Percentiles rank a stretch among this genome's conserved stretches.
phyloP scores from a whole-genome alignment of 2,888 invertebrate species.

The Uloborus plumipes region DNA sequence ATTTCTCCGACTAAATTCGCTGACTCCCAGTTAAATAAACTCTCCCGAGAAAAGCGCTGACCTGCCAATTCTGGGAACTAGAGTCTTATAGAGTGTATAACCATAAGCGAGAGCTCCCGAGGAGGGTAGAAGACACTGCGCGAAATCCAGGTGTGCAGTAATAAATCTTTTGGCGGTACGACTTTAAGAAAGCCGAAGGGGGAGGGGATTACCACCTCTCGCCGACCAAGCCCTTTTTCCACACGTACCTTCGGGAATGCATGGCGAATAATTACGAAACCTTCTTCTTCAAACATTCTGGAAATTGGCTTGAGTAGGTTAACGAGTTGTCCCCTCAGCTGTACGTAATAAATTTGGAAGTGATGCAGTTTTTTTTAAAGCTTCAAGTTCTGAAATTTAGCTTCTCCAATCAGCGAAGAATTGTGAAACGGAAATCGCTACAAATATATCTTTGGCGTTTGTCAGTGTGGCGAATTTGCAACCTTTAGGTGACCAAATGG shows the following conservation, averaged over 20 bases:
- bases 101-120: slow-evolving; percentile 27
- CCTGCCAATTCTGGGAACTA: slow-evolving; percentile 41
- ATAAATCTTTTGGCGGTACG: slow-evolving; percentile 60
- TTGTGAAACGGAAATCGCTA: too few species aligned
- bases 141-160: slow-evolving; percentile 62
- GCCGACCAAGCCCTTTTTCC: slow-evolving; percentile 56
- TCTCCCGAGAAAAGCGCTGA: slow-evolving; percentile 10
- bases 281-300: slow-evolving; percentile 52
- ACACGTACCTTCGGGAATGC: slow-evolving; percentile 58
- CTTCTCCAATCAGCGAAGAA: too few species aligned
- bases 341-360: slow-evolving; percentile 39
- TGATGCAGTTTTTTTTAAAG: background rate
- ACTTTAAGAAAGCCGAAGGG: slow-evolving; percentile 21
- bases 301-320: slow-evolving; percentile 60
- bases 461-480: too few species aligned
- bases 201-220: slow-evolving; percentile 33
- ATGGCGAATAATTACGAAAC: slow-evolving; percentile 46
- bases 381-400: too few species aligned
- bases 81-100: background rate
- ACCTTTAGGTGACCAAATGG: too few species aligned
- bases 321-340: slow-evolving; percentile 38
- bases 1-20: too few species aligned
- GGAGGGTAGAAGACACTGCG: slow-evolving; percentile 27
- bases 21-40: background rate
- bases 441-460: too few species aligned